Base-by-base conservation (phyloP, 2,113 vertebrate species). In the Mionectes macconnelli region DNA sequence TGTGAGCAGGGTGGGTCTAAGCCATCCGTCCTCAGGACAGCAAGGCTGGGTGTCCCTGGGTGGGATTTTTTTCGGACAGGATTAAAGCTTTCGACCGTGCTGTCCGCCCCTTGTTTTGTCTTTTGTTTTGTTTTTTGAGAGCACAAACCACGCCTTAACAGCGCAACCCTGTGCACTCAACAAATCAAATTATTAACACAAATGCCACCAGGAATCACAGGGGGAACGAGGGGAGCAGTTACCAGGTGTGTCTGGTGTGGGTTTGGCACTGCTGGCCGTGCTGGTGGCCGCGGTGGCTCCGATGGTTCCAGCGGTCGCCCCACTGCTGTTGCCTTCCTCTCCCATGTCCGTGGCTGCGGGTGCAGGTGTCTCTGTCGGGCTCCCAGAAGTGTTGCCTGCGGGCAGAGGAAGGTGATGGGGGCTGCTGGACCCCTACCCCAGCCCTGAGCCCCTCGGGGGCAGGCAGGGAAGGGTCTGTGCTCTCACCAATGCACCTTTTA, bases 291-390 rank as follows among this genome's bases (percentile, higher is more conserved):
- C 8, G 28, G 2, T 15, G 69, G 33, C 19, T 0, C 3, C 0
- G 19, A 1, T 39, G 78, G 45, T 53, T 12, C 6, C 12, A 30
- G 30, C 39, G 69, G 67, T 11, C 53, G 80, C 50, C 1, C 8
- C 0, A 0, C 19, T 56, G 74, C 49, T 21, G 57, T 0, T 8
- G 40, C 8, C 19, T 55, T 28, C 5, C 0, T 3, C 1, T 6
- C 0, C 11, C 1, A 0, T 4, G 2, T 2, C 10, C 1, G 0
- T 2, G 40, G 3, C 0, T 0, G 8, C 2, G 2, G 72, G 2
- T 52, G 50, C 14, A 52, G 24, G 12, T 1, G 2, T 2, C 23
- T 5, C 25, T 6, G 33, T 31, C 0, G 39, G 0, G 95, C 4
- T 85, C 49, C 25, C 92, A 9, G 31, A 56, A 4, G 50, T 0